phyloP scores from a whole-genome alignment of 2,797 vertebrate genomes.

The Rhabdophis nuchalis region DNA sequence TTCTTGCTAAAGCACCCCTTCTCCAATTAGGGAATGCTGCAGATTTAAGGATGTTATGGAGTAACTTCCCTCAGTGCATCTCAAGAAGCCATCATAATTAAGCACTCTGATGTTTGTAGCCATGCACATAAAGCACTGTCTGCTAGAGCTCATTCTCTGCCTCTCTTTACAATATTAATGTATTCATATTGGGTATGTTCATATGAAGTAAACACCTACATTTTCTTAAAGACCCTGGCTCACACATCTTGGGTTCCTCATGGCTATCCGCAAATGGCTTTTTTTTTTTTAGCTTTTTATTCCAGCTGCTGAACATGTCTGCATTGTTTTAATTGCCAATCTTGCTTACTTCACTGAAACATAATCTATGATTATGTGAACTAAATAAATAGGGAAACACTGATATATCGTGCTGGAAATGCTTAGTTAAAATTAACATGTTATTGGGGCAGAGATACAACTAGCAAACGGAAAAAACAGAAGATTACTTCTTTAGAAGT shows the following conservation, averaged over 20 bases:
- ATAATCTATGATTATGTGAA: neutral
- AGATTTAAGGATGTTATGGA: neutral
- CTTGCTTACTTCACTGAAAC: neutral
- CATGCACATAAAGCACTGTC: neutral
- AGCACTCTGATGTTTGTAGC: neutral
- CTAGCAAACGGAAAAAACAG: neutral
- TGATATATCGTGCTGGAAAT: neutral
- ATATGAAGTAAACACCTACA: neutral
- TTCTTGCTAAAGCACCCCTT: neutral
- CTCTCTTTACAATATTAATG: neutral
- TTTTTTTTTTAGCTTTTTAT: neutral
- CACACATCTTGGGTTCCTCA: neutral
- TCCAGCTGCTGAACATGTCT: neutral
- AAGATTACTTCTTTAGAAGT: neutral
- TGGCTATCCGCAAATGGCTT: neutral
- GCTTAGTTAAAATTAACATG: neutral
- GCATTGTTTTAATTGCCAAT: neutral
- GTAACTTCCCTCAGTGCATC: neutral
- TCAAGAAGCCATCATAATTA: neutral
- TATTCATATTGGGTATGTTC: conserved; percentile 24
- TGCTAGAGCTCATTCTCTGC: neutral
- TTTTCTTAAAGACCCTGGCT: neutral
- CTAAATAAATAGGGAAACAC: neutral
- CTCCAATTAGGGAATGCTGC: too few species aligned
- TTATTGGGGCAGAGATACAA: neutral